phyloP scores from a whole-genome alignment of 2,888 invertebrate species.

The Tachina lurida region DNA sequence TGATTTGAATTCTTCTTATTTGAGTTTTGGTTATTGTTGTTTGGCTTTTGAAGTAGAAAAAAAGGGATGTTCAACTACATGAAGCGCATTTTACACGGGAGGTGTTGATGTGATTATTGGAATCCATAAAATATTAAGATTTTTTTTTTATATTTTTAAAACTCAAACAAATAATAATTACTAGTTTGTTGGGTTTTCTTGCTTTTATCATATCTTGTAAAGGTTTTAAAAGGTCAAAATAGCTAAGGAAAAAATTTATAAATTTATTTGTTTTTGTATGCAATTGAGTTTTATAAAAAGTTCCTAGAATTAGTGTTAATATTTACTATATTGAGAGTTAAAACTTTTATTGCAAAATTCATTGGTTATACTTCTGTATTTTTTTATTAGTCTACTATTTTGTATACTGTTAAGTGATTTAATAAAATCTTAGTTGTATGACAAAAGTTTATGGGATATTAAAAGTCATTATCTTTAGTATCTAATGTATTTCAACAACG shows the following conservation, averaged over 20 bases:
- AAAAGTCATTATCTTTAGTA: background rate
- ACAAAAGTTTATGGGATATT: background rate
- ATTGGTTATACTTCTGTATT: background rate
- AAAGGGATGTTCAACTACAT: background rate
- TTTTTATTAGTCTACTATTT: background rate
- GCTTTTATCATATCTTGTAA: background rate
- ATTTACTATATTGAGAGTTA: background rate
- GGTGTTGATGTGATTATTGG: conserved; percentile 65
- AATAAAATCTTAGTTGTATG: no score
- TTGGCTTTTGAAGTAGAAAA: background rate
- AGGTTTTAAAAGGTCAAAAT: conserved; percentile 39
- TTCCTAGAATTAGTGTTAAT: conserved; percentile 4
- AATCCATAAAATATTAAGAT: conserved; percentile 49
- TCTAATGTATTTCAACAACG: no score
- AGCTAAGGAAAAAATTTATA: background rate
- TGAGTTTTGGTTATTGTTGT: background rate
- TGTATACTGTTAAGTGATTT: background rate
- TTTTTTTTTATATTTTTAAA: conserved; percentile 16
- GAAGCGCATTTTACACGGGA: conserved; percentile 50
- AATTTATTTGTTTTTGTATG: conserved; percentile 19
- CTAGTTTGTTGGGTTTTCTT: background rate
- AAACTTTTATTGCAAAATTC: background rate
- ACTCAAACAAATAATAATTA: conserved; percentile 33
- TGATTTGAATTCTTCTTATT: conserved; percentile 45
- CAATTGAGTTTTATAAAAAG: background rate